These are phyloP conservation scores for Pocota personata DNA, from an alignment of 2,888 invertebrate genomes.

Conservation along the genomic window DNA sequence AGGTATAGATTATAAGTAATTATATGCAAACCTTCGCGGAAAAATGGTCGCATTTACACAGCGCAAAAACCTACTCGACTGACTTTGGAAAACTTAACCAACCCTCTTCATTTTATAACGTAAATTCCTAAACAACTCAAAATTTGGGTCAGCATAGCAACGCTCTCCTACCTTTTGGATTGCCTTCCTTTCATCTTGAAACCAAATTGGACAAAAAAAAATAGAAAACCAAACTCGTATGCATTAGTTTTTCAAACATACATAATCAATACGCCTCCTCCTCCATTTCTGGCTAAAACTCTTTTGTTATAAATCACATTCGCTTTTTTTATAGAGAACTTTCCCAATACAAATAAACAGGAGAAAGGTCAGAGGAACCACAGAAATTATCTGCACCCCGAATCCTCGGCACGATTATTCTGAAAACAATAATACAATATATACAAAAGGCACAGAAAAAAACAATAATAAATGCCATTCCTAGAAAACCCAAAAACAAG, in stretches of 20 bases:
- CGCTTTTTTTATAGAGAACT: background rate
- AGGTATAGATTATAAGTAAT: too few relatives aligned
- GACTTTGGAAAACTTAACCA: too few relatives aligned
- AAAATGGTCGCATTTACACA: too few relatives aligned
- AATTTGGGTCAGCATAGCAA: background rate
- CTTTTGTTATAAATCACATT: slow-evolving; percentile 31
- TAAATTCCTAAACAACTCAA: too few relatives aligned
- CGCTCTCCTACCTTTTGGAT: background rate
- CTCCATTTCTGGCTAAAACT: background rate
- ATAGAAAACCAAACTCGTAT: background rate
- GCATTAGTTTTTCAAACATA: background rate
- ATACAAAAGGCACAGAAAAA: background rate
- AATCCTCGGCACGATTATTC: background rate
- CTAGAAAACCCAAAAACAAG: slow-evolving; percentile 28
- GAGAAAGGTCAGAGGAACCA: slow-evolving; percentile 18
- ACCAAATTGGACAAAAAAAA: background rate
- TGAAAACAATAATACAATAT: slow-evolving; percentile 40
- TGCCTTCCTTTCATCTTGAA: background rate
- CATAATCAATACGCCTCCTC: background rate
- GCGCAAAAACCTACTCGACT: too few relatives aligned
- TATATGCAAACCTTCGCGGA: too few relatives aligned
- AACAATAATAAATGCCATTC: slow-evolving; percentile 13
- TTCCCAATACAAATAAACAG: background rate
- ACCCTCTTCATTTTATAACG: too few relatives aligned
- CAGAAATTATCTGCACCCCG: slow-evolving; percentile 23